Conservation (phyloP, 92 coral and sea anemone genomes). For the Phymanthus crucifer region DNA sequence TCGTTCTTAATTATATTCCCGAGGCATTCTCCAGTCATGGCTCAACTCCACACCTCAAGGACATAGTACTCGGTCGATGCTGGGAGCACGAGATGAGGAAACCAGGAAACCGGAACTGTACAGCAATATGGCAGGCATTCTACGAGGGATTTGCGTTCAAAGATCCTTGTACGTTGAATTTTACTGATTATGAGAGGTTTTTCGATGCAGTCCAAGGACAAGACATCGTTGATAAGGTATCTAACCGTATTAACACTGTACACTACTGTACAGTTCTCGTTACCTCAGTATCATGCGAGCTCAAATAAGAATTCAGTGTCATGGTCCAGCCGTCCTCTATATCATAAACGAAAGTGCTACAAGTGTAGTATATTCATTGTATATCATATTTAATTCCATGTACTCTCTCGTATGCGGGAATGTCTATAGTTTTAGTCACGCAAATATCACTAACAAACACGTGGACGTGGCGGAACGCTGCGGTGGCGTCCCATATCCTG, state of each 20-base stretch:
- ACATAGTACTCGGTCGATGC: constrained; percentile 61
- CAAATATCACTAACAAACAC: too few species aligned
- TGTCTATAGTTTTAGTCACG: too few species aligned
- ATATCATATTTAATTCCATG: too few species aligned
- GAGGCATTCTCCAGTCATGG: background rate
- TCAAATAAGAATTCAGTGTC: too few species aligned
- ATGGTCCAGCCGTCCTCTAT: too few species aligned
- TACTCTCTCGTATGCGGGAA: too few species aligned
- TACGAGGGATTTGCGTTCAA: constrained; percentile 54
- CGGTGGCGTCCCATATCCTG: too few species aligned
- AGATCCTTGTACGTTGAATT: constrained; percentile 54
- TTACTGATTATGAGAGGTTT: constrained; percentile 53
- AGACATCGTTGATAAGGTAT: constrained; percentile 35
- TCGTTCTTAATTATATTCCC: background rate
- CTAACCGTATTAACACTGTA: too few species aligned
- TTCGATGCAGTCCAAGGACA: constrained; percentile 46
- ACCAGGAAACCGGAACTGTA: constrained; percentile 29
- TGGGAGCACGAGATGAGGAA: constrained; percentile 23
- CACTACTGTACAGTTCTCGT: too few species aligned
- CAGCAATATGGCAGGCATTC: constrained; percentile 50
- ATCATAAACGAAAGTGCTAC: background rate
- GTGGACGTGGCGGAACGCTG: too few species aligned
- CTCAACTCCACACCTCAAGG: constrained; percentile 60
- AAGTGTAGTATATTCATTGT: too few species aligned
- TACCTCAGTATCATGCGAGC: background rate